Percentiles rank a stretch among this genome's conserved stretches.
These are phyloP conservation scores for Eudasyphora cyanicolor DNA, from an alignment of 2,888 invertebrate species.

Conservation along the genomic window DNA sequence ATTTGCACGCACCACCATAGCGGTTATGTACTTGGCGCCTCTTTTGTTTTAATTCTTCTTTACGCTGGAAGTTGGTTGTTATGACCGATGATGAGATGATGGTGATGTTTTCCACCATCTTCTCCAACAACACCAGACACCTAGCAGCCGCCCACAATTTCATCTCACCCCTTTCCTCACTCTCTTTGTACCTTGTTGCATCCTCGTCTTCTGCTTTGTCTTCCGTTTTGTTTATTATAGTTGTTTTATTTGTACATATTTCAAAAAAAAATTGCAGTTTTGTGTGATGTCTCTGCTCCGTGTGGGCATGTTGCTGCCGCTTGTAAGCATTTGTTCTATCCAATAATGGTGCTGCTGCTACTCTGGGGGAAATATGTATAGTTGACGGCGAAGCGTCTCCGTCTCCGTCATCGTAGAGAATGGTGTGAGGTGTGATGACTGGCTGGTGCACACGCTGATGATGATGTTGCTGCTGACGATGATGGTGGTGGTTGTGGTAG, in stretches of 20 bases:
- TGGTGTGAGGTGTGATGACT: too few relatives aligned
- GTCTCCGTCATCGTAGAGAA: too few relatives aligned
- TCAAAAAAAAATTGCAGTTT: conserved; percentile 10
- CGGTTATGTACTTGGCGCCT: conserved; percentile 22
- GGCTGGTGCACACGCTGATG: neutral
- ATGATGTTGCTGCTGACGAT: neutral
- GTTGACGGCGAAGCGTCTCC: too few relatives aligned
- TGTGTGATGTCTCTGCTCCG: neutral
- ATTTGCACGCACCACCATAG: conserved; percentile 44
- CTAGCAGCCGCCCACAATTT: too few relatives aligned
- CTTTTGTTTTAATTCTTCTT: neutral
- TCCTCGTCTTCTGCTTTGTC: neutral
- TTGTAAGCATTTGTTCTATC: neutral
- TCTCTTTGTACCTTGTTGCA: neutral
- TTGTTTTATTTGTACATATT: neutral
- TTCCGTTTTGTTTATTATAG: neutral
- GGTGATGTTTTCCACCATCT: neutral
- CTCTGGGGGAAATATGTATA: too few relatives aligned
- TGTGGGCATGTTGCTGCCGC: neutral
- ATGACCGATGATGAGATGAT: too few relatives aligned
- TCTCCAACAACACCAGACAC: neutral
- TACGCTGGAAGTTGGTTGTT: neutral
- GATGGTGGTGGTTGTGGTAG: neutral
- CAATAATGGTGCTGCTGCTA: neutral
- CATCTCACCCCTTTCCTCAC: neutral